These are phyloP conservation scores for Lochmaea crataegi DNA, from an alignment of 2,888 invertebrate genomes.

Conservation along the genomic window DNA sequence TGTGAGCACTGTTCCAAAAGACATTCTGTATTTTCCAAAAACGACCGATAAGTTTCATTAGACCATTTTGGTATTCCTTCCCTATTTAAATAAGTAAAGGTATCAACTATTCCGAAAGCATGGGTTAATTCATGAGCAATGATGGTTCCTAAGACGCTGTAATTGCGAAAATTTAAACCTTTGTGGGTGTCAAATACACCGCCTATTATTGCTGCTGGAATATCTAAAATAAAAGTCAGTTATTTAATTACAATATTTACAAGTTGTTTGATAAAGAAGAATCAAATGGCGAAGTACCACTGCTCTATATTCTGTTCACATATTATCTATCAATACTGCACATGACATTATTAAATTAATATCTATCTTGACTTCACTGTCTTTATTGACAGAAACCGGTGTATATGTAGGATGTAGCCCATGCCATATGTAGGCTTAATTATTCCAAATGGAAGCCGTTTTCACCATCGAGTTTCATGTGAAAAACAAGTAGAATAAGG, in stretches of 20 bases:
- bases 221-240: constrained; percentile 48
- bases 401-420: no score
- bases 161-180: constrained; percentile 55
- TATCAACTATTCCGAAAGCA: constrained; percentile 46
- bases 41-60: constrained; percentile 42
- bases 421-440: no score
- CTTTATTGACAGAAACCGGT: no score
- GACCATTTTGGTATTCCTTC: constrained; percentile 44
- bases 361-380: no score
- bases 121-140: constrained; percentile 58
- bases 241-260: not conserved
- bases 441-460: no score
- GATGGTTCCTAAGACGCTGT: constrained; percentile 55
- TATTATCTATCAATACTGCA: no score
- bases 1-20: constrained; percentile 50
- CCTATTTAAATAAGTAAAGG: constrained; percentile 16
- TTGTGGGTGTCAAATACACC: constrained; percentile 50
- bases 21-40: constrained; percentile 45
- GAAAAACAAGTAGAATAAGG: no score
- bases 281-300: not conserved
- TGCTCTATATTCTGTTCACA: no score
- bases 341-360: no score
- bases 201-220: constrained; percentile 54
- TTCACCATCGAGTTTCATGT: no score
- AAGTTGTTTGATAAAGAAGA: not conserved